Conservation (phyloP, 2,797 vertebrate genomes). For the Chrosomus eos region DNA sequence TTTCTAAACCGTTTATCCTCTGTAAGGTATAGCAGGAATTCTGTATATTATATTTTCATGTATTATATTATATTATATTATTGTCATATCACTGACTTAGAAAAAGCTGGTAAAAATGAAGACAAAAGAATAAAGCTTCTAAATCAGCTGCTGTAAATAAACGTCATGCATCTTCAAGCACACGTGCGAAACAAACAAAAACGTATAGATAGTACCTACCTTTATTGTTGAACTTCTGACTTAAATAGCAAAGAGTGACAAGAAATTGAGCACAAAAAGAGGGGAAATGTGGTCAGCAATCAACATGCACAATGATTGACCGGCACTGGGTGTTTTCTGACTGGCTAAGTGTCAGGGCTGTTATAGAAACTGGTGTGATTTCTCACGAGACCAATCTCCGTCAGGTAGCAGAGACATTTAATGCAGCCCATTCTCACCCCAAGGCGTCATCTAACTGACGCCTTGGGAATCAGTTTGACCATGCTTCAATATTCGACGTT, state of each 20-base stretch:
- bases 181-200: background rate
- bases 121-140: background rate
- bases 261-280: background rate
- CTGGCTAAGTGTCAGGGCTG: background rate
- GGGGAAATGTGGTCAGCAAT: background rate
- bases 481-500: too few species aligned
- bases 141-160: background rate
- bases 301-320: background rate
- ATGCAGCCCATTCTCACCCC: too few species aligned
- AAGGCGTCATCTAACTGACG: too few species aligned
- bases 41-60: too few species aligned
- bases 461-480: too few species aligned
- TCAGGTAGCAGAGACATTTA: background rate
- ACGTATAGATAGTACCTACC: rapidly evolving
- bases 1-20: too few species aligned
- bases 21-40: too few species aligned
- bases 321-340: background rate
- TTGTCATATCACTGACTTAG: background rate
- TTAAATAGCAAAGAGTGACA: background rate
- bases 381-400: background rate
- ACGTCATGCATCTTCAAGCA: background rate
- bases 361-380: background rate
- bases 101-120: background rate
- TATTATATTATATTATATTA: background rate
- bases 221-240: background rate